Percentiles rank a stretch among this genome's conserved stretches.
phyloP scores from a whole-genome alignment of 2,888 invertebrate genomes.

The Amphipyra berbera region DNA sequence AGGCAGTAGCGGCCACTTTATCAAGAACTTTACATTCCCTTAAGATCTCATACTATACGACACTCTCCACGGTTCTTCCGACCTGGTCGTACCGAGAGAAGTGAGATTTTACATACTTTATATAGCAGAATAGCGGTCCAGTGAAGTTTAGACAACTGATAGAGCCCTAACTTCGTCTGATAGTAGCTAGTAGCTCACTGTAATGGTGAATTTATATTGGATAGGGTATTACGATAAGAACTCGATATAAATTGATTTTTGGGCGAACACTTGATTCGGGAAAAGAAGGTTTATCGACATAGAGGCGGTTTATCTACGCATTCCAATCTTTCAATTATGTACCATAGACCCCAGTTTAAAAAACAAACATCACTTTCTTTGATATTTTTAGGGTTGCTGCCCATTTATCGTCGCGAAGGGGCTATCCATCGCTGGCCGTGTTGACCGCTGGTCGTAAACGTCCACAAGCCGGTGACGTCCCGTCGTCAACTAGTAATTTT shows the following conservation, averaged over 20 bases:
- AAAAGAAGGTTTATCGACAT: slow-evolving; percentile 26
- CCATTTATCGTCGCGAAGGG: background rate
- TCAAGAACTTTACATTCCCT: slow-evolving; percentile 48
- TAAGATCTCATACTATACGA: slow-evolving; percentile 20
- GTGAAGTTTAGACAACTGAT: slow-evolving; percentile 66
- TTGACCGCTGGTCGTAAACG: background rate
- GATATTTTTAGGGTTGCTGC: no score
- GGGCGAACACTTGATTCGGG: slow-evolving; percentile 21
- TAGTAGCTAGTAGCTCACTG: slow-evolving; percentile 49
- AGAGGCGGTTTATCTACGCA: slow-evolving; percentile 25
- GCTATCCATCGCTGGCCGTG: slow-evolving; percentile 8
- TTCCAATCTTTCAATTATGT: slow-evolving; percentile 49
- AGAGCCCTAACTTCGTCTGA: slow-evolving; percentile 62
- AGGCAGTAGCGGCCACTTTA: slow-evolving; percentile 47
- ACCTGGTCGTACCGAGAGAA: slow-evolving; percentile 36
- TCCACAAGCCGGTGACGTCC: slow-evolving; percentile 11
- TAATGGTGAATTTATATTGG: slow-evolving; percentile 56
- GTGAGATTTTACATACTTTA: slow-evolving; percentile 55
- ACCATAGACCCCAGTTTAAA: background rate
- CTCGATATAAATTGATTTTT: slow-evolving; percentile 57
- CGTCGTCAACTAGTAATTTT: slow-evolving; percentile 32
- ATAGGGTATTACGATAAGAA: slow-evolving; percentile 54
- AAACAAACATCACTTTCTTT: background rate
- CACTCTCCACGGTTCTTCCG: slow-evolving; percentile 14
- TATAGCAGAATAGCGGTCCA: slow-evolving; percentile 52